These are phyloP conservation scores for Zelleria hepariella DNA, from an alignment of 2,888 invertebrate genomes.

Conservation along the genomic window DNA sequence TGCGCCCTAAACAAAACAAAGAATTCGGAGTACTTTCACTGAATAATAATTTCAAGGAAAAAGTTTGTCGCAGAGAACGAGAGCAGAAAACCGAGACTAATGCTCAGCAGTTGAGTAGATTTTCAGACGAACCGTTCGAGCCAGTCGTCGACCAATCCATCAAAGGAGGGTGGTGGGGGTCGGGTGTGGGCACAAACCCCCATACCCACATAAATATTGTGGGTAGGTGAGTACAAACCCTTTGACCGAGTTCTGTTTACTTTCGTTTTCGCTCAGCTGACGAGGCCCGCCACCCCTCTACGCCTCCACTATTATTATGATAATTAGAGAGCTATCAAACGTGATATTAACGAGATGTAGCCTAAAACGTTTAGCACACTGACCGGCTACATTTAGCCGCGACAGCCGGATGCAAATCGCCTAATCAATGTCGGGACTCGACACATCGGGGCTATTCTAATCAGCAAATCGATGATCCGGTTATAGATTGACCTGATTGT, in stretches of 20 bases:
- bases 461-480: background rate
- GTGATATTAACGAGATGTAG: background rate
- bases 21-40: constrained; percentile 59
- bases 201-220: constrained; percentile 71
- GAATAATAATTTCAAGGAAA: constrained; percentile 60
- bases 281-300: constrained; percentile 56
- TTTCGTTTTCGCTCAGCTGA: constrained; percentile 74
- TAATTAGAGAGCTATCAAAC: constrained; percentile 63
- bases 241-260: constrained; percentile 74
- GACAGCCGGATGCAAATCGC: background rate
- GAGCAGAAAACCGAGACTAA: constrained; percentile 60
- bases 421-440: background rate
- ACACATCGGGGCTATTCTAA: background rate
- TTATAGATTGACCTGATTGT: background rate
- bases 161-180: constrained; percentile 64
- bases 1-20: constrained; percentile 53
- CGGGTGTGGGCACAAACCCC: constrained; percentile 50
- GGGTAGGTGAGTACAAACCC: constrained; percentile 72
- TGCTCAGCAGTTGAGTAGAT: constrained; percentile 52
- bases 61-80: constrained; percentile 48
- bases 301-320: constrained; percentile 65
- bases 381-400: background rate
- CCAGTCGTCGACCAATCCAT: constrained; percentile 71
- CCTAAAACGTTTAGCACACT: background rate
- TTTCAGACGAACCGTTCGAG: constrained; percentile 63